Conservation (phyloP, 2,797 vertebrate species). For the Benthosema pterotum region DNA sequence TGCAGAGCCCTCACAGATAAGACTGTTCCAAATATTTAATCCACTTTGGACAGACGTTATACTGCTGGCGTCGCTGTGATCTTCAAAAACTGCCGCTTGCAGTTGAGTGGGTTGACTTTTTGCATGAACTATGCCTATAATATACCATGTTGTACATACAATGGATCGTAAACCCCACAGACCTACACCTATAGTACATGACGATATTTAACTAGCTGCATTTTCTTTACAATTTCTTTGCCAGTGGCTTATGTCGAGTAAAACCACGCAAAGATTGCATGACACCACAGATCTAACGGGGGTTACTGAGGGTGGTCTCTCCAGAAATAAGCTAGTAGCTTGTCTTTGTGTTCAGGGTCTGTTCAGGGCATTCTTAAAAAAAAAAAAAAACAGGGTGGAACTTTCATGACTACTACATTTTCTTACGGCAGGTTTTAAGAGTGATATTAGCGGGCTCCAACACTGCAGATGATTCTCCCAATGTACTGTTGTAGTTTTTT, state of each 20-base stretch:
- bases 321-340: slow-evolving; percentile 63
- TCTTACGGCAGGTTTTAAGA: slow-evolving; percentile 37
- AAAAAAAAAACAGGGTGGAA: slow-evolving; percentile 79
- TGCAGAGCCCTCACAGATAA: not conserved
- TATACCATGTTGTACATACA: slow-evolving; percentile 16
- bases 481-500: slow-evolving; percentile 65
- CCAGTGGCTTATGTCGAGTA: slow-evolving; percentile 43
- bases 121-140: slow-evolving; percentile 26
- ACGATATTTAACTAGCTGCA: slow-evolving; percentile 29
- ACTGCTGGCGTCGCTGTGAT: not conserved
- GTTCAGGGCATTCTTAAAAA: slow-evolving; percentile 66
- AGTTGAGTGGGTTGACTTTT: slow-evolving; percentile 4
- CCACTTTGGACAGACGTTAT: not conserved
- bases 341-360: slow-evolving; percentile 71
- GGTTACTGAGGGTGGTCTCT: slow-evolving; percentile 60
- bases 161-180: not conserved
- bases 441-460: slow-evolving; percentile 36
- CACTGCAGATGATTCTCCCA: slow-evolving; percentile 43
- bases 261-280: slow-evolving; percentile 48
- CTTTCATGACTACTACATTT: slow-evolving; percentile 52
- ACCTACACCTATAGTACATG: not conserved
- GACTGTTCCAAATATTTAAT: slow-evolving; percentile 18
- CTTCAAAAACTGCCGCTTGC: slow-evolving; percentile 10
- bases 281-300: slow-evolving; percentile 51
- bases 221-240: slow-evolving; percentile 52